phyloP scores from a whole-genome alignment of 2,113 vertebrate genomes.

The Poeciliopsis turrubarensis region DNA sequence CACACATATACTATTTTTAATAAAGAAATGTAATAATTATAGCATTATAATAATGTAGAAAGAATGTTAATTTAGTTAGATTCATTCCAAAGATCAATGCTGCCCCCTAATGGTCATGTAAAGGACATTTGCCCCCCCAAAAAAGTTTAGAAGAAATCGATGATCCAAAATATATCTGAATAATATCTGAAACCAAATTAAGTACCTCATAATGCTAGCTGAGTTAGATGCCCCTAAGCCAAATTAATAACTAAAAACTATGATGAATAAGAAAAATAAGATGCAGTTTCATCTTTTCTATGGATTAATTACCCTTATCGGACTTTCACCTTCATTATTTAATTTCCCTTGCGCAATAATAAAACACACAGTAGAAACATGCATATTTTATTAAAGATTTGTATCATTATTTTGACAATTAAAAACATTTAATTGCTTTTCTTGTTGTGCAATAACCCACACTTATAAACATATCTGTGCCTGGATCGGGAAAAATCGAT shows the following conservation, averaged over 20 bases:
- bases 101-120: slow-evolving; percentile 67
- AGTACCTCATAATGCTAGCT: background rate
- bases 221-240: background rate
- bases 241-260: background rate
- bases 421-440: background rate
- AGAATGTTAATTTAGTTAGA: background rate
- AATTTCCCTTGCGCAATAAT: too few species aligned
- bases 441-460: slow-evolving; percentile 5
- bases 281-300: background rate
- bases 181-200: background rate
- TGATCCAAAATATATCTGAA: background rate
- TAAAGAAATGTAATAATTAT: background rate
- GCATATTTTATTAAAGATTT: background rate
- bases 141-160: background rate
- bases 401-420: background rate
- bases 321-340: too few species aligned
- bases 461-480: slow-evolving; percentile 1
- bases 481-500: slow-evolving; percentile 17
- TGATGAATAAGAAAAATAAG: background rate
- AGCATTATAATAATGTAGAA: slow-evolving; percentile 15
- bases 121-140: slow-evolving; percentile 3
- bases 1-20: slow-evolving; percentile 15
- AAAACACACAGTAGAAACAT: background rate
- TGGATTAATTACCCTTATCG: background rate
- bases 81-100: slow-evolving; percentile 56